Evolutionary conservation across 1,140 invertebrate species (phyloP).

Genomic region (Drosophila sp.): DNA sequence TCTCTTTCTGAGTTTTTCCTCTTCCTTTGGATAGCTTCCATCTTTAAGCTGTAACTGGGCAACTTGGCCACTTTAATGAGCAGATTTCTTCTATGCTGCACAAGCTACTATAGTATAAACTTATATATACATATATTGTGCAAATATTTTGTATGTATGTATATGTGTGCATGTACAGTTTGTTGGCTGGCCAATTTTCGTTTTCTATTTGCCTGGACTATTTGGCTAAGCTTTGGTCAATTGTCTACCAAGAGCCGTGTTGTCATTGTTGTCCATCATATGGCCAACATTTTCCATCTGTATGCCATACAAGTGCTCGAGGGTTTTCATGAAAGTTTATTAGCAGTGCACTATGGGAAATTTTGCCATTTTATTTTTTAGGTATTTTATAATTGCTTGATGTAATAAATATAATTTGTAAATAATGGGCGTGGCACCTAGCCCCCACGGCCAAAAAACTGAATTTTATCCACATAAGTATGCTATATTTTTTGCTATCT

Average conservation of each 20-base stretch:
- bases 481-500: no score
- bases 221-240: constrained; percentile 56
- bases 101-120: constrained; percentile 28
- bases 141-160: constrained; percentile 1
- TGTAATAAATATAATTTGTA: no score
- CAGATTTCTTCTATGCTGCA: constrained; percentile 5
- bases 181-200: constrained; percentile 18
- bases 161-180: not conserved
- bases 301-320: not conserved
- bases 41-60: constrained; percentile 9
- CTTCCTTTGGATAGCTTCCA: constrained; percentile 20
- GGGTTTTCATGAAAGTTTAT: not conserved
- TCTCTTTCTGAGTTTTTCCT: constrained; percentile 12
- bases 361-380: no score
- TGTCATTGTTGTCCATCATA: constrained; percentile 21
- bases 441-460: no score
- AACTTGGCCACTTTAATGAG: constrained; percentile 8
- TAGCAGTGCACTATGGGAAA: no score
- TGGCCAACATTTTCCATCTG: constrained; percentile 20
- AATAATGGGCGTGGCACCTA: no score
- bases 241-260: constrained; percentile 30
- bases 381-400: no score
- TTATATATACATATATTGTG: not conserved
- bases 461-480: no score
- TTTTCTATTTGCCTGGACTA: constrained; percentile 56